Conservation (phyloP, 2,888 invertebrate species). For the Cryptocheilus praepositus region DNA sequence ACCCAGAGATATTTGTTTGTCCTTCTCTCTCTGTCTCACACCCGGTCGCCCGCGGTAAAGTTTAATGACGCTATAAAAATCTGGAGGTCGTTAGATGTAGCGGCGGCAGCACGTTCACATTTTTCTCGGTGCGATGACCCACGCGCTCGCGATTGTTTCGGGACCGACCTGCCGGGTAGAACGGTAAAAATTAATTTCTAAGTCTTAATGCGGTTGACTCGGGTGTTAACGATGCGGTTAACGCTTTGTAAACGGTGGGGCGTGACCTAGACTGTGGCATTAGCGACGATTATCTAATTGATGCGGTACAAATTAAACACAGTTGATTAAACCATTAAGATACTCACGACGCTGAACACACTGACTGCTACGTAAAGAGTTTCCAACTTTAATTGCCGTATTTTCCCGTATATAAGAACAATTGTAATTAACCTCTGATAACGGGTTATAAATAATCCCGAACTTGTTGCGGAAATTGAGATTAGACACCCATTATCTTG, state of each 20-base stretch:
- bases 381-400: too few species aligned
- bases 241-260: not conserved
- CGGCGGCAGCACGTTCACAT: slow-evolving; percentile 43
- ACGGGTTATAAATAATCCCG: too few species aligned
- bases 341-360: too few species aligned
- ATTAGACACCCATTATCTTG: too few species aligned
- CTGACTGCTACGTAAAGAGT: too few species aligned
- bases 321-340: too few species aligned
- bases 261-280: too few species aligned
- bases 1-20: slow-evolving; percentile 14
- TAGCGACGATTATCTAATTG: too few species aligned
- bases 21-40: slow-evolving; percentile 17
- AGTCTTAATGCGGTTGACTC: not conserved
- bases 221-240: slow-evolving; percentile 1
- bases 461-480: too few species aligned
- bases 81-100: slow-evolving; percentile 63
- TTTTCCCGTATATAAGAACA: too few species aligned
- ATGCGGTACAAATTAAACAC: too few species aligned
- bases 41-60: slow-evolving; percentile 59
- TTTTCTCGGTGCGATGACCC: slow-evolving; percentile 59
- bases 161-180: slow-evolving; percentile 17
- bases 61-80: slow-evolving; percentile 70
- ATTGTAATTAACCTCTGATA: too few species aligned
- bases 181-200: slow-evolving; percentile 6
- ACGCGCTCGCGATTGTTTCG: slow-evolving; percentile 49